Base-by-base conservation (phyloP, 1,140 invertebrate species). In the Metopolophium dirhodum region DNA sequence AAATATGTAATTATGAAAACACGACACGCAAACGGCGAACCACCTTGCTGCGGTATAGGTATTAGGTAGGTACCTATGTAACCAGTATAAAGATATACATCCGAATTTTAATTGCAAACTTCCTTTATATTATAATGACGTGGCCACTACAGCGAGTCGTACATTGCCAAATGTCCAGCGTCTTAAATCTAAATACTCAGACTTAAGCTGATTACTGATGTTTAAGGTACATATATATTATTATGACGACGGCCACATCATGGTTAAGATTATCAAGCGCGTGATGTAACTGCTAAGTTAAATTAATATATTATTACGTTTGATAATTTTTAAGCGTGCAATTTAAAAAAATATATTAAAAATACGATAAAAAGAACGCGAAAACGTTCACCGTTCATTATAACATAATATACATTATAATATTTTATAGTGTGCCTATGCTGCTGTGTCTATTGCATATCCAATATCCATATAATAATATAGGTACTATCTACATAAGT, bases 1-100 rank as follows among this genome's bases (percentile, higher is more conserved):
- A n/a, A 77, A 77, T 77, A 18, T 77, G 30, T 77, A 77, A 77
- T 85, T 85, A 85, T 26, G 83, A 85, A 85, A 8, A 85, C 83
- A 45, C 41, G 26, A 85, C 83, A 85, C 83, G 83, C 83, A 45
- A 41, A 45, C 83, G 0, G 20, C 23, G 41, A 37, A 41, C 9
- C 23, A 45, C 35, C 83, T 85, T 85, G 83, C n/a, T 68, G 30
- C 11, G 61, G 30, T n/a, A 41, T 41, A n/a, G 30, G 61, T 77
- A 30, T 26, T 68, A n/a, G 4, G 11, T 68, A 22, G 1, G 20
- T 51, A 77, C 61, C 11, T 77, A 41, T 41, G 61, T n/a, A 77
- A 77, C 14, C 61, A 18, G 30, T 77, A n/a, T n/a, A 77, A 68
- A 30, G 4, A 77, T 77, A n/a, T 23, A 11, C 14, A 85, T 23